Evolutionary conservation across 1,140 invertebrate genomes (phyloP).

Genomic region (Drosophila oshimai): DNA sequence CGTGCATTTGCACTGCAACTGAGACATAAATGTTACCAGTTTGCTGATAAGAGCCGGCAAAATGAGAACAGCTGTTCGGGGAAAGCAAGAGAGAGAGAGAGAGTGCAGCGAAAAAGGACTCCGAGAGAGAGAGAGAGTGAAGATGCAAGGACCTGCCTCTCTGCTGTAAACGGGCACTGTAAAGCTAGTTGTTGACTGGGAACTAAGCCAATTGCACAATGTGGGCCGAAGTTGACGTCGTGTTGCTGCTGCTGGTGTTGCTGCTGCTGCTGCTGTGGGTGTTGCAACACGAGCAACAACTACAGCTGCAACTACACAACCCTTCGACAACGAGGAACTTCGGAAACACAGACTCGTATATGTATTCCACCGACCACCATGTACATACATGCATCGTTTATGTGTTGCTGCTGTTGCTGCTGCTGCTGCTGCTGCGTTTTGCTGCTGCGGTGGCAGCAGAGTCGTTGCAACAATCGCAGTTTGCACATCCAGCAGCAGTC

Average conservation of each 20-base stretch:
- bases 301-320: conserved; percentile 67
- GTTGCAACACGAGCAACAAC: conserved; percentile 58
- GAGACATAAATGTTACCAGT: conserved; percentile 22
- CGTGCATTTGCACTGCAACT: conserved; percentile 41
- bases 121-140: neutral
- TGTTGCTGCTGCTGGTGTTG: conserved; percentile 11
- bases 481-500: conserved; percentile 70
- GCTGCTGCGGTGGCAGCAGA: conserved; percentile 23
- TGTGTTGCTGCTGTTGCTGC: conserved; percentile 45
- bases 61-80: conserved; percentile 41
- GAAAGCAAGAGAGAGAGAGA: conserved; percentile 2
- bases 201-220: conserved; percentile 67
- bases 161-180: conserved; percentile 66
- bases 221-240: conserved; percentile 48
- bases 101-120: neutral
- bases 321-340: conserved; percentile 63
- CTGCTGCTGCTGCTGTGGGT: conserved; percentile 10
- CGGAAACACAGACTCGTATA: conserved; percentile 37
- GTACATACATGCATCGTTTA: conserved; percentile 47
- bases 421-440: conserved; percentile 51
- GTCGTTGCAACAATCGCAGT: conserved; percentile 70
- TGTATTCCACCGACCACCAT: conserved; percentile 26
- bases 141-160: conserved; percentile 1
- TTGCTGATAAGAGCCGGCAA: conserved; percentile 72
- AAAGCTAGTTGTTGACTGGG: conserved; percentile 65